Conservation (phyloP, 2,888 invertebrate genomes). For the Halictus quadricinctus region DNA sequence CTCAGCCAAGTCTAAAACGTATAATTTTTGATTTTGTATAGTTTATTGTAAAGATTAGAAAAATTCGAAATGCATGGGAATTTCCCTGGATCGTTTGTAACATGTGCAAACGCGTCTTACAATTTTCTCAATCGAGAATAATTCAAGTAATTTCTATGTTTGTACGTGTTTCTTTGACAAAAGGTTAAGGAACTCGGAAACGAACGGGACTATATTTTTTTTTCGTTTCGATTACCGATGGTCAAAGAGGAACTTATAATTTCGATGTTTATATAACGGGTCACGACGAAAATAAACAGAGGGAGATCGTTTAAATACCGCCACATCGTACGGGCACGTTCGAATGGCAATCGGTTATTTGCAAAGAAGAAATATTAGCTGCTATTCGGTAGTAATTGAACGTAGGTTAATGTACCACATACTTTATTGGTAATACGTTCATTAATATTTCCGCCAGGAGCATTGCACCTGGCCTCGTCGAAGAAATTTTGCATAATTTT, state of each 20-base stretch:
- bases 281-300: constrained; percentile 51
- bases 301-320: constrained; percentile 47
- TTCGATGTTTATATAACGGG: constrained; percentile 23
- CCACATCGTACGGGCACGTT: constrained; percentile 30
- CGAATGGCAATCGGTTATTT: constrained; percentile 60
- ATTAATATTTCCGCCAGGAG: constrained; percentile 58
- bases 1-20: neutral
- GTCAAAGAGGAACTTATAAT: constrained; percentile 35
- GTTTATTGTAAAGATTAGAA: neutral
- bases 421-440: constrained; percentile 65
- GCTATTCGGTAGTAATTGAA: constrained; percentile 60
- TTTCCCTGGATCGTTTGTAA: neutral
- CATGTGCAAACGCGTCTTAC: neutral
- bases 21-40: neutral
- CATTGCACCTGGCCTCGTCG: constrained; percentile 28
- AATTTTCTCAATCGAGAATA: neutral
- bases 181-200: neutral
- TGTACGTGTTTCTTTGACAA: neutral
- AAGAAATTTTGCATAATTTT: neutral
- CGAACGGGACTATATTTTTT: neutral
- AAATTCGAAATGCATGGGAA: neutral
- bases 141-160: neutral
- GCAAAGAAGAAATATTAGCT: constrained; percentile 67
- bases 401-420: constrained; percentile 56
- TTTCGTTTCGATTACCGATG: neutral